Percentiles rank a stretch among this genome's conserved stretches.
Evolutionary conservation across 2,888 invertebrate species (phyloP).

Genomic region (Germaria angustata): DNA sequence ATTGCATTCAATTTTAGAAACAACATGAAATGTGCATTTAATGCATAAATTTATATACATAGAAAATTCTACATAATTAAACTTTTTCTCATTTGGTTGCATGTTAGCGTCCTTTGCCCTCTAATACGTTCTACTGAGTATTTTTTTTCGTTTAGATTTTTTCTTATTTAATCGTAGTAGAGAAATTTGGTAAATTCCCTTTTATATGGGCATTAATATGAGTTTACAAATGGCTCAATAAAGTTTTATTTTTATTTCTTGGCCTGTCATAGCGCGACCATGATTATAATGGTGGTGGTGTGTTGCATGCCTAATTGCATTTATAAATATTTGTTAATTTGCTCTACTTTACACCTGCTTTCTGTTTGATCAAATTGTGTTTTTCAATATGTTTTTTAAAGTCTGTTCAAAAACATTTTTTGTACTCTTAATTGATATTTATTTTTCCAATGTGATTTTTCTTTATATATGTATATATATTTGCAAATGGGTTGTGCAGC

Average conservation of each 20-base stretch:
- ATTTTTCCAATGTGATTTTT: neutral
- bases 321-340: conserved; percentile 76
- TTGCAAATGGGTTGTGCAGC: neutral
- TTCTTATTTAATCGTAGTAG: neutral
- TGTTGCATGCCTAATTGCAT: conserved; percentile 74
- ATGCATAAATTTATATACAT: conserved; percentile 40
- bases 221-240: neutral
- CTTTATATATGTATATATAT: neutral
- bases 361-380: neutral
- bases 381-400: conserved; percentile 59
- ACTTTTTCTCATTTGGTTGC: neutral
- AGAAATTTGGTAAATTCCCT: neutral
- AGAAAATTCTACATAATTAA: conserved; percentile 7
- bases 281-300: conserved; percentile 37
- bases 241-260: too few relatives aligned
- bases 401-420: neutral
- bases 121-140: conserved; percentile 15
- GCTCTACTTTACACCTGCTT: conserved; percentile 68
- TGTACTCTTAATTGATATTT: neutral
- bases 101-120: neutral
- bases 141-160: conserved; percentile 2
- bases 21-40: conserved; percentile 56
- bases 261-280: conserved; percentile 5
- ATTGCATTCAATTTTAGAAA: conserved; percentile 9
- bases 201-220: conserved; percentile 1